Base-by-base conservation (phyloP, 1,140 invertebrate species). In the Leptinotarsa defecta region DNA sequence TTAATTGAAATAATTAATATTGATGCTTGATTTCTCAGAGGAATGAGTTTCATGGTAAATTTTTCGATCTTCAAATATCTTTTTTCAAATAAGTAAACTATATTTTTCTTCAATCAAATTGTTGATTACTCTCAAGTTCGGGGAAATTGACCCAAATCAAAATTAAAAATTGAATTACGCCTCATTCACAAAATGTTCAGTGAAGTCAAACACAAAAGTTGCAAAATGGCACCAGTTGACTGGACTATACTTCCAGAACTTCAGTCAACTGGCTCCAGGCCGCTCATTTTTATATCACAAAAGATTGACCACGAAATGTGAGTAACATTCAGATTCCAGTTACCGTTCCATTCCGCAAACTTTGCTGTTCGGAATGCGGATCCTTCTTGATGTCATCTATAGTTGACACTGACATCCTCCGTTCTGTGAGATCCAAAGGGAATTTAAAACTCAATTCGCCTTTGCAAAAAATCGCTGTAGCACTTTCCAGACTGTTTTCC, bases 401-500 rank as follows among this genome's bases (percentile, higher is more conserved):
- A 11, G 84, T 86, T 11, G 82, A 83, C 13, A 86, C 83, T 6
- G 81, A 81, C 57, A 84, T 74, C 79, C 81, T 83, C 27, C 80
- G 76, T 63, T 86, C 83, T 17, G 80, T 85, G 57, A 86, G 75
- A 77, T 86, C 84, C 72, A 86, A 77, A 13, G 84, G 83, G 80
- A 86, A 86, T 76, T 86, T 86, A 72, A 86, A 86, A 74, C 81
- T 86, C 48, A 86, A 83, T 69, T 86, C 83, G 27, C 79, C 81
- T 65, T 86, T 86, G 48, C 80, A 80, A 73, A 85, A 86, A 63
- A 85, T 81, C 15, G 82, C 83, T 4, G 81, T 77, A 1, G 81
- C 65, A 20, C 76, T 74, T 64, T 80, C 77, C 43, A 83, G n/a
- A 61, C 68, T 76, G 24, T 78, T 79, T 34, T 79, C 79, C 57